Evolutionary conservation across 30 jellyfish, hydroid and myxozoan genomes (phyloP).

Genomic region (Hydra vulgaris): DNA sequence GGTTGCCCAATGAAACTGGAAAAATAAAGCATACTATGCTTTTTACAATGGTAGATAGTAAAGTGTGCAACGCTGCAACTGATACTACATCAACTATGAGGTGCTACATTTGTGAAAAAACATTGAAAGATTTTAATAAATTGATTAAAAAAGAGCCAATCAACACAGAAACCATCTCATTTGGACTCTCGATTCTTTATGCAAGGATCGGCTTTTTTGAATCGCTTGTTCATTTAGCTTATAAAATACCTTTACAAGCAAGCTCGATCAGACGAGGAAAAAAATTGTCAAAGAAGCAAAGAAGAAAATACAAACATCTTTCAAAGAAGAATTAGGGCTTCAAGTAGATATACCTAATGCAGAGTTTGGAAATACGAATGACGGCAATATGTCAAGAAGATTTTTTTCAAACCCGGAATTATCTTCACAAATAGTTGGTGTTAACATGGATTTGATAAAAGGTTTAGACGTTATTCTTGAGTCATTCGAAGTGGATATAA

Average conservation of each 20-base stretch:
- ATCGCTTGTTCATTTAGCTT: neutral
- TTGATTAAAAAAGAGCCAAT: neutral
- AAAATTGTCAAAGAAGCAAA: neutral
- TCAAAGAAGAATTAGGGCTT: neutral
- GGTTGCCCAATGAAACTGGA: neutral
- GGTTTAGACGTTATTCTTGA: too few species aligned
- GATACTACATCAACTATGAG: neutral
- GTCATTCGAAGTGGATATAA: too few species aligned
- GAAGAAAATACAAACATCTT: neutral
- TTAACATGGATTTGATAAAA: too few species aligned
- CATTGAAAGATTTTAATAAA: neutral
- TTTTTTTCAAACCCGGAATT: neutral
- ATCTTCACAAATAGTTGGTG: neutral
- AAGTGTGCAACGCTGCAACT: neutral
- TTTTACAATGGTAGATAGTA: neutral
- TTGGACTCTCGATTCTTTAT: neutral
- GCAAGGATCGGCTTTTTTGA: neutral
- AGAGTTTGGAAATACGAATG: neutral
- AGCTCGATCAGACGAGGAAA: neutral
- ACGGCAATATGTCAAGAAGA: neutral
- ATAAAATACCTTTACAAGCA: neutral
- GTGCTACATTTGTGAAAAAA: neutral
- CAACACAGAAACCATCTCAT: neutral
- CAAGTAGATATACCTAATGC: neutral
- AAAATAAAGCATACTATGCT: neutral